Evolutionary conservation across 2,888 invertebrate genomes (phyloP), one percentile per base, ranked within the genome.

Genomic region (Polymixis lichenea): DNA sequence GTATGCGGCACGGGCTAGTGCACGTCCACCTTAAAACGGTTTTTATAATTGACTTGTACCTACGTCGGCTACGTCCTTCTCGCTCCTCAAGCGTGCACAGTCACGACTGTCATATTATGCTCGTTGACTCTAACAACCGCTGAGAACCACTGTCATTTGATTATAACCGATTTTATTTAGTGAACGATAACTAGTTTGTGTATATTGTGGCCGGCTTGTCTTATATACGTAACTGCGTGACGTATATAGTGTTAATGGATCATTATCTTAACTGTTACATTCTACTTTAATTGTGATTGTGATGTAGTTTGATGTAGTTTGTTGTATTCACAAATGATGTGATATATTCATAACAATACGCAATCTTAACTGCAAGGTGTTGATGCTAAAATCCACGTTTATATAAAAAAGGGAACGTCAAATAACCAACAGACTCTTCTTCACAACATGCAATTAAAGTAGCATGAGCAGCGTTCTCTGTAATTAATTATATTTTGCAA

Each of bases 401-500:
- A 38, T 38, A 32, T 38, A 5, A 38, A 38, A 38, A 38, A 38
- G 38, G 38, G n/a, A 56, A 51, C 13, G 11, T 28, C 38, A 19
- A n/a, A 28, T 2, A 53, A n/a, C 17, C 17, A 32, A 49, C 22
- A 28, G 38, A 32, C 28, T 64, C 25, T 28, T 38, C 6, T 28
- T 55, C 38, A 49, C 38, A 51, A 46, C 38, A 1, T 53, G 22
- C 58, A 58, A 43, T 69, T 65, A 55, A 68, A 84, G 60, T 75
- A 75, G 66, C 38, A 58, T 53, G 32, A 32, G 13, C 68, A 43
- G 38, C 62, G 15, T 73, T 73, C 28, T 74, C 65, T 79, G 69
- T 79, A 78, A 68, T 65, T 76, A 75, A 70, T 77, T 64, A 76
- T 87, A 79, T 75, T 75, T 79, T 75, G 46, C 62, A 88, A 87